Base-by-base conservation (phyloP, 2,888 invertebrate species). In the Sphaeridia pumilis region DNA sequence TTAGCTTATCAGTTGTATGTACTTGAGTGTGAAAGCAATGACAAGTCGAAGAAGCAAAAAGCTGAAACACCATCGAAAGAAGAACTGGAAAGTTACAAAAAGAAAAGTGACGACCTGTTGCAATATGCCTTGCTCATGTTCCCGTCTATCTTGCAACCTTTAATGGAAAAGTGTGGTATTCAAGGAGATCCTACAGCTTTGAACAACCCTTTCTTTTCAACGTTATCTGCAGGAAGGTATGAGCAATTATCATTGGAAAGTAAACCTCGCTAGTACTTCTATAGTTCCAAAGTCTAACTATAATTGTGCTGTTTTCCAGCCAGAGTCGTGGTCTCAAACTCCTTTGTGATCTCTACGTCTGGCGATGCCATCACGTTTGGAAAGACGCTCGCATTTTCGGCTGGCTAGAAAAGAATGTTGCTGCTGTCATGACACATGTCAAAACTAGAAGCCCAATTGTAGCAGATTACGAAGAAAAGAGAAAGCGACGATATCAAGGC, bases 111-210 rank as follows among this genome's bases (percentile, higher is more conserved):
- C 67, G 71, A 74, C 58, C 71, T 79, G 60, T 70, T 88, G 17
- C 83, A 86, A 69, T 78, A 81, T 60, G 83, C 87, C 4, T 70
- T 90, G 25, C 72, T 86, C 4, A 84, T 84, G 81, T 90, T 87
- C 69, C 89, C 90, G 2, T 80, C 82, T 4, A 75, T 86, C 21
- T 70, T 90, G 38, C 71, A 78, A 41, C 79, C 80, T 0, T 71
- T 90, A 42, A 68, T 88, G 54, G 84, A 87, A 51, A 84, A 84
- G 70, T 83, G 87, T 68, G 78, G 78, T 21, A 77, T 87, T 27
- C 80, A 81, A 67, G 77, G 82, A 10, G 87, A 87, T 67, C 71
- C 75, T 26, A 70, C 76, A 38, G 80, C 83, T 20, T 67, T 73
- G 27, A 70, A 70, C 45, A 80, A 81, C 66, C 63, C 71, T 3